Evolutionary conservation across 2,113 vertebrate genomes (phyloP).

Genomic region (Hyperoodon ampullatus): DNA sequence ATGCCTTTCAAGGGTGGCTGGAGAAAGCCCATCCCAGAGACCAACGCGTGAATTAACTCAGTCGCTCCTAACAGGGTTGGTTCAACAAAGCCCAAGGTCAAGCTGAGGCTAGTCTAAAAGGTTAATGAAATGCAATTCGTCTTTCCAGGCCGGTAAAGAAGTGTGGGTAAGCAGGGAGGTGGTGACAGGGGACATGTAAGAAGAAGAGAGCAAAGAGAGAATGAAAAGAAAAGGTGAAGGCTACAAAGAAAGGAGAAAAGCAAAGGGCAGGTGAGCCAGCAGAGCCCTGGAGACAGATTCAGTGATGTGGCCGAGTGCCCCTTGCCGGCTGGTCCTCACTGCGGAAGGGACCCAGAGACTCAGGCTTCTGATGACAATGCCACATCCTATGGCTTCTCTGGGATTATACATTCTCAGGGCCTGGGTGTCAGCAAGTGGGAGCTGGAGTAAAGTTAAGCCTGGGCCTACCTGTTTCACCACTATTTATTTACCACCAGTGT

Average conservation of each 20-base stretch:
- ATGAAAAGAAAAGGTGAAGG: conserved; percentile 49
- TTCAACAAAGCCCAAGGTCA: background rate
- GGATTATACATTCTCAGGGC: background rate
- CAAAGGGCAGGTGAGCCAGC: background rate
- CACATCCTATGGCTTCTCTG: background rate
- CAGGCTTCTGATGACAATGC: background rate
- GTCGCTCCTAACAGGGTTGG: background rate
- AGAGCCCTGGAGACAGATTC: background rate
- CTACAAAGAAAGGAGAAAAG: background rate
- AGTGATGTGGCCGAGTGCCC: background rate
- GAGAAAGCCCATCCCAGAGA: background rate
- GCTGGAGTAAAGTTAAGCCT: conserved; percentile 26
- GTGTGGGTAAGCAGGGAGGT: conserved; percentile 36
- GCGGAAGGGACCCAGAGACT: background rate
- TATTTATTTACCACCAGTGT: conserved; percentile 57
- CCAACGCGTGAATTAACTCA: background rate
- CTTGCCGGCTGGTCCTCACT: conserved; percentile 41
- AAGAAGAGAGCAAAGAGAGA: background rate
- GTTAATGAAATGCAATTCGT: conserved; percentile 5
- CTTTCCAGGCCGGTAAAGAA: conserved; percentile 64
- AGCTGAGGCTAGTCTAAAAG: background rate
- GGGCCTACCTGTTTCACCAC: conserved; percentile 65
- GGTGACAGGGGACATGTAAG: conserved; percentile 41
- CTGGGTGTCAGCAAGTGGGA: background rate
- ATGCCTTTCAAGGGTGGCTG: background rate